These are phyloP conservation scores for Trichonephila inaurata DNA, from an alignment of 1,140 invertebrate species.

Conservation along the genomic window DNA sequence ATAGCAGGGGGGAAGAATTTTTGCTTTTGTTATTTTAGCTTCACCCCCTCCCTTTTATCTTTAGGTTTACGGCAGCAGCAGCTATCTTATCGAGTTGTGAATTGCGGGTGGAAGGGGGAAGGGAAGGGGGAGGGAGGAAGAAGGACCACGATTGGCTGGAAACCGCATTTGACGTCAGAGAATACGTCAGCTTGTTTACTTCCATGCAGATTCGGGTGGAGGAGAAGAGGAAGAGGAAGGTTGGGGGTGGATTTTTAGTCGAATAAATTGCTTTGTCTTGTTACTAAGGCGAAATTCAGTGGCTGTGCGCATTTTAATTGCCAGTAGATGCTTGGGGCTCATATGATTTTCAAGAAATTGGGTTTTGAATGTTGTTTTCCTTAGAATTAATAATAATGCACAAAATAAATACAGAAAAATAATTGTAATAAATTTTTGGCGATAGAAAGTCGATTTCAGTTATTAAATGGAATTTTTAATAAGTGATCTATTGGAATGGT, in stretches of 20 bases:
- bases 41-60: slow-evolving; percentile 46
- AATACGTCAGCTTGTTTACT: slow-evolving; percentile 66
- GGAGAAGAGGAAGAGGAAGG: neutral
- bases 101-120: neutral
- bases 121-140: neutral
- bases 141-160: slow-evolving; percentile 18
- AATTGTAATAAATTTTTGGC: too few species aligned
- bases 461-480: too few species aligned
- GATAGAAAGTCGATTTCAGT: too few species aligned
- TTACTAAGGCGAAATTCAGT: slow-evolving; percentile 1
- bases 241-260: slow-evolving; percentile 14
- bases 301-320: neutral
- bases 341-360: neutral
- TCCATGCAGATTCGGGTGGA: slow-evolving; percentile 42
- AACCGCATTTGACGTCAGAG: slow-evolving; percentile 46
- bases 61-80: slow-evolving; percentile 7
- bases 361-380: too few species aligned
- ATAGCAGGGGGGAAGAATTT: neutral
- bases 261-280: slow-evolving; percentile 52
- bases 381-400: too few species aligned
- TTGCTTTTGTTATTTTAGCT: neutral
- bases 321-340: neutral
- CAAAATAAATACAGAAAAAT: too few species aligned
- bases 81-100: slow-evolving; percentile 66
- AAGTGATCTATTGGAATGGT: too few species aligned